Base-by-base conservation (phyloP, 2,113 vertebrate species). In the Eidolon helvum region DNA sequence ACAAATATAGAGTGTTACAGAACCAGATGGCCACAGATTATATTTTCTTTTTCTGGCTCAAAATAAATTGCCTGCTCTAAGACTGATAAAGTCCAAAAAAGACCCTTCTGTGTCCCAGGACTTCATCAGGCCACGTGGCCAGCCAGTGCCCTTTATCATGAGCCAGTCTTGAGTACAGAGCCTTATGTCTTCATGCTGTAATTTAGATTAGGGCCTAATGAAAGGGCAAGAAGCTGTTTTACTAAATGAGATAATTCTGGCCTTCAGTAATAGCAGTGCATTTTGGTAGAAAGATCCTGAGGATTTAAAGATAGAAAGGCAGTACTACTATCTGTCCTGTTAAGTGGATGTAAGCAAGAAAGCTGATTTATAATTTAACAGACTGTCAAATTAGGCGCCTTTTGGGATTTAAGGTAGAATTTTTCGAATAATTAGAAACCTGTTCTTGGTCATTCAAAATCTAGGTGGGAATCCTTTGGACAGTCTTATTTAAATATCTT, bases 41-140 rank as follows among this genome's bases (percentile, higher is more conserved):
- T 97, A 92, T 97, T 98, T 98, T 97, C 91, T 97, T 96, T 97
- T 97, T 96, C 95, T 97, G 91, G 86, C 90, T 96, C 74, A 97
- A 95, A 97, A 97, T 97, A 94, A 94, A 97, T 97, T 95, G 93
- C 77, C 86, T 96, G 87, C 55, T 95, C 87, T 90, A 86, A 63
- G 85, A 84, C 90, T 97, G 95, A 97, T 96, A 96, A 96, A 97
- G 89, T 96, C 78, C 30, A 55, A 87, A 93, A 94, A 95, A 88
- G 40, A 90, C 55, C 50, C 40, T 84, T 97, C 90, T 94, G 92
- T 93, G 90, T 96, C 94, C 63, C 43, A 92, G 75, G 74, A 90
- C 83, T 72, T 84, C 83, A 90, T 95, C 79, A 95, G 87, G 63
- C 92, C 96, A 80, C 87, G 66, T 87, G 94, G 75, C 89, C 40